Conservation (phyloP, 2,113 vertebrate species). For the Ptyas mucosa region DNA sequence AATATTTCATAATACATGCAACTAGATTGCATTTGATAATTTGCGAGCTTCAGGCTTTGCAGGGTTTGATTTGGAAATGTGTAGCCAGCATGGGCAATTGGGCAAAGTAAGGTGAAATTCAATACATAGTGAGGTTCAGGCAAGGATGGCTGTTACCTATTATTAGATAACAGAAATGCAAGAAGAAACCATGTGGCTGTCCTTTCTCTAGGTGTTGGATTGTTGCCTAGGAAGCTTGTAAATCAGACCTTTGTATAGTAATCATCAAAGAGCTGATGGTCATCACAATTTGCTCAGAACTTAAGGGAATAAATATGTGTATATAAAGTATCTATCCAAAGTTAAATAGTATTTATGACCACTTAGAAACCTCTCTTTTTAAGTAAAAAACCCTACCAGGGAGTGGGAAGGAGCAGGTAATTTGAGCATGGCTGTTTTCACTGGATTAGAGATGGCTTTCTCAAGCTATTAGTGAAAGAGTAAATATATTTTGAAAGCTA, state of each 20-base stretch:
- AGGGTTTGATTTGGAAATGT: neutral
- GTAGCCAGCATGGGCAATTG: neutral
- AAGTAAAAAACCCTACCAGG: conserved; percentile 4
- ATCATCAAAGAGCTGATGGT: neutral
- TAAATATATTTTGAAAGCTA: conserved; percentile 39
- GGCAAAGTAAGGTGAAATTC: neutral
- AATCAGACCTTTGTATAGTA: neutral
- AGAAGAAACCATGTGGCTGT: neutral
- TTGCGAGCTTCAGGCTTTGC: neutral
- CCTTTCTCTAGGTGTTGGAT: neutral
- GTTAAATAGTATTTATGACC: neutral
- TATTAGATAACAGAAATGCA: neutral
- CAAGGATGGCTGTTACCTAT: neutral
- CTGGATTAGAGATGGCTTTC: conserved; percentile 39
- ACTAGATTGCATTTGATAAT: neutral
- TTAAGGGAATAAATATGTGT: neutral
- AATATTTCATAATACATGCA: neutral
- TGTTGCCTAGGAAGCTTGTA: neutral
- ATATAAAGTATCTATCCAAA: conserved; percentile 9
- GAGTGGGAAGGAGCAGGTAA: conserved; percentile 12
- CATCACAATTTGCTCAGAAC: neutral
- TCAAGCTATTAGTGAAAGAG: conserved; percentile 19
- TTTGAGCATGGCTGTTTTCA: conserved; percentile 44
- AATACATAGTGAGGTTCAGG: neutral
- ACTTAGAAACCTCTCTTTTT: neutral